Evolutionary conservation across 1,140 invertebrate species (phyloP), one percentile per base, ranked within the genome.

Genomic region (Eupristina koningsbergeri): DNA sequence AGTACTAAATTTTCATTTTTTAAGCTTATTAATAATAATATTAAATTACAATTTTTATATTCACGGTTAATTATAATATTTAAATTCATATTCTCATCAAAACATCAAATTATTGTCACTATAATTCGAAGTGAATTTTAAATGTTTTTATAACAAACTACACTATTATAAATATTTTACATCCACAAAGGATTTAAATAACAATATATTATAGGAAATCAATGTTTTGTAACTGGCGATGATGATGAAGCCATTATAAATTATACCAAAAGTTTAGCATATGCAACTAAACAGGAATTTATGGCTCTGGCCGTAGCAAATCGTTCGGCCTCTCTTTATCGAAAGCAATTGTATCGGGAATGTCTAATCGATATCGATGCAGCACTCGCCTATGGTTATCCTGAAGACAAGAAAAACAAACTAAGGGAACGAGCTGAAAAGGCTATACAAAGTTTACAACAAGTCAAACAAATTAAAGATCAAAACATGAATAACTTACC

Each of bases 261-360:
- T 78, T 93, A 92, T 45, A 90, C 91, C 5, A 89, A 89, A 81
- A 92, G 91, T 78, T 82, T 93, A 9, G 92, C 91, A 6, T 93
- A 90, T 50, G 91, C 92, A 7, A 85, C 87, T 36, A 88, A 84
- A 9, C 80, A 90, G 8, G 85, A 92, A 82, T 86, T 90, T 34
- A 91, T 90, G 89, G 88, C 91, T 0, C 86, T 92, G 31, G 92
- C 92, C 15, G 84, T 90, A 79, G 92, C 92, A 9, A 93, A 93
- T 87, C 89, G 93, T 34, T 93, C 93, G 7, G 93, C 93, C 2
- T 92, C 92, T 36, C 86, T 93, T 0, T 93, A 93, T 63, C 88
- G 91, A 80, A 91, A 91, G 79, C 83, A 92, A 79, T 83, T 92
- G 41, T 93, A 90, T 80, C 89, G 91, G 50, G 91, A 92, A 71